These are phyloP conservation scores for Metacarcinus magister DNA, from an alignment of 2,888 invertebrate species.

Conservation along the genomic window DNA sequence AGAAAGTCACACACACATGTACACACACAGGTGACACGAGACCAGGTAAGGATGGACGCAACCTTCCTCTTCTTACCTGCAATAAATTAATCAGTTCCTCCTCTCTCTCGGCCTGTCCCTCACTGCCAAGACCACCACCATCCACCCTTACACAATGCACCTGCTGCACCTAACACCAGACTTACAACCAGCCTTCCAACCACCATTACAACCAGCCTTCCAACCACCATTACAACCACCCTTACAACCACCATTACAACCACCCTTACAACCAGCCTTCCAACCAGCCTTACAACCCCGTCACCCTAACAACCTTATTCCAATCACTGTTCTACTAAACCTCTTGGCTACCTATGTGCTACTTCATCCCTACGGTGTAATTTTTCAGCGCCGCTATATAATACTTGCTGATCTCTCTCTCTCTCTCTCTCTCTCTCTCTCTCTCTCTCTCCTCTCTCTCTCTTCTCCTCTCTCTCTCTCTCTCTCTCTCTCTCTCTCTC, in stretches of 20 bases:
- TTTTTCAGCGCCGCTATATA: not conserved
- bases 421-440: not conserved
- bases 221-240: too few species aligned
- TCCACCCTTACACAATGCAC: not conserved
- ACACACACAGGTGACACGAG: not conserved
- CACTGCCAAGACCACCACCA: not conserved
- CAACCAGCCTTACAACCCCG: not conserved
- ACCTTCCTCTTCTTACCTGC: not conserved
- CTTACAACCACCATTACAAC: too few species aligned
- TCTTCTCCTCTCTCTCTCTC: too few species aligned
- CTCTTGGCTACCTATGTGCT: not conserved
- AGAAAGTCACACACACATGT: not conserved
- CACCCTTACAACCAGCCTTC: too few species aligned
- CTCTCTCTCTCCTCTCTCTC: not conserved
- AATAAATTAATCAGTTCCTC: too few species aligned
- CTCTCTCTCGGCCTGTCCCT: not conserved
- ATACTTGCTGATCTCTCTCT: too few species aligned
- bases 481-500: too few species aligned
- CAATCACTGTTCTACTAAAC: not conserved
- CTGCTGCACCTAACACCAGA: not conserved
- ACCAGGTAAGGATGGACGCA: not conserved
- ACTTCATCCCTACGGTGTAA: too few species aligned
- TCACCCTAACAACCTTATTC: not conserved
- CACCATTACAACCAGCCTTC: too few species aligned
- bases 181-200: too few species aligned